Base-by-base conservation (phyloP, 2,888 invertebrate genomes). In the Drosophila pseudotakahashii region DNA sequence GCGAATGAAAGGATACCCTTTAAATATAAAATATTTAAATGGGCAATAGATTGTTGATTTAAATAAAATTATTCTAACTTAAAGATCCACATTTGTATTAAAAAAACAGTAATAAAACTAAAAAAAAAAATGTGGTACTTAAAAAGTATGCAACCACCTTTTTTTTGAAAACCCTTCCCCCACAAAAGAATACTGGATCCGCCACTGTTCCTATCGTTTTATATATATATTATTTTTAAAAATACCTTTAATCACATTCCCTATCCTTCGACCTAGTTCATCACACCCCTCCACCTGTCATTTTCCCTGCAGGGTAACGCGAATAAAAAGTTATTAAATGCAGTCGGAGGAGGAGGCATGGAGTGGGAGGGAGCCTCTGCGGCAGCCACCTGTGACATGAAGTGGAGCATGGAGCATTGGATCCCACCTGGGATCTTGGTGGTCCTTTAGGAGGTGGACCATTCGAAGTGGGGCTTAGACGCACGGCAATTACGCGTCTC, bases 291-390 rank as follows among this genome's bases (percentile, higher is more conserved):
- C 7, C 3, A n/a, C 11, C 30, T 53, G 69, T 26, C 54, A 54
- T 34, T 36, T 62, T 60, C 9, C 44, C 16, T 34, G 58, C 66
- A 73, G 76, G 75, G 78, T 79, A 70, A 54, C 11, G 32, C 19
- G 41, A 41, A 54, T 70, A 60, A 79, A 81, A 79, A 85, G 77
- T 85, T 81, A 82, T 85, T 81, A 81, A 85, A 82, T 80, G 60
- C 78, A 61, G 70, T 66, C 78, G 58, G 19, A n/a, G n/a, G n/a
- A n/a, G n/a, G n/a, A n/a, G n/a, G n/a, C 19, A 44, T n/a, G 53
- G 42, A 34, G 34, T 11, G 39, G 34, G 34, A 42, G 47, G 67
- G 62, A 59, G 63, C 64, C 58, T 47, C 69, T 71, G 77, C 73
- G 85, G 83, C 83, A 70, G 69, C 67, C 68, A 64, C 66, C 71